Conservation (phyloP, 2,888 invertebrate genomes). For the Tipula vernalis region DNA sequence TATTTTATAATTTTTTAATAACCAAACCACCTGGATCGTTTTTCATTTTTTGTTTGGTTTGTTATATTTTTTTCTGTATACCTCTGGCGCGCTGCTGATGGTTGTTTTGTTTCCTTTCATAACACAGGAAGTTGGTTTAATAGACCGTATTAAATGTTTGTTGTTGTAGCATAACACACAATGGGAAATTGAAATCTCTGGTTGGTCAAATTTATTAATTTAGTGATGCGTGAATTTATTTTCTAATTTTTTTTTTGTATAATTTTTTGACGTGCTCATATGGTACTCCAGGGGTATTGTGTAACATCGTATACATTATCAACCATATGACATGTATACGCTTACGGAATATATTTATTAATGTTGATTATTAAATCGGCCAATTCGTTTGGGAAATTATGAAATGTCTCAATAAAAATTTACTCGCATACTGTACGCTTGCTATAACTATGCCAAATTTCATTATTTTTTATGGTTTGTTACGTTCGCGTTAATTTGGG, state of each 20-base stretch:
- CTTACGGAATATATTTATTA: not conserved
- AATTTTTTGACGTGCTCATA: not conserved
- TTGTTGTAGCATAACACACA: not conserved
- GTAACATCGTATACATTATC: not conserved
- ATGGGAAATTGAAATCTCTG: not conserved
- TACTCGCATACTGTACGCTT: not conserved
- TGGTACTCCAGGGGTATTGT: not conserved
- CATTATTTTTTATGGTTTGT: not conserved
- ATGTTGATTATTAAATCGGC: not conserved
- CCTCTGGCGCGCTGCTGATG: not conserved
- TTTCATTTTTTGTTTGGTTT: not conserved
- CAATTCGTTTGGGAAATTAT: not conserved
- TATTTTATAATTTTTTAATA: too few relatives aligned
- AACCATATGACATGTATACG: not conserved
- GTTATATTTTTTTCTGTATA: not conserved
- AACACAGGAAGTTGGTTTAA: not conserved
- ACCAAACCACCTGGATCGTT: not conserved
- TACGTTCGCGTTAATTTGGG: not conserved
- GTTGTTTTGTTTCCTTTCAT: not conserved
- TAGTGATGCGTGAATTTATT: not conserved
- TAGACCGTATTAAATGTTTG: not conserved
- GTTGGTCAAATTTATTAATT: not conserved
- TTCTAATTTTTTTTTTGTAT: not conserved
- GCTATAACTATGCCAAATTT: not conserved
- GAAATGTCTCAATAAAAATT: too few relatives aligned